Conservation (phyloP, 2,113 vertebrate genomes). For the Pangasianodon gigas region DNA sequence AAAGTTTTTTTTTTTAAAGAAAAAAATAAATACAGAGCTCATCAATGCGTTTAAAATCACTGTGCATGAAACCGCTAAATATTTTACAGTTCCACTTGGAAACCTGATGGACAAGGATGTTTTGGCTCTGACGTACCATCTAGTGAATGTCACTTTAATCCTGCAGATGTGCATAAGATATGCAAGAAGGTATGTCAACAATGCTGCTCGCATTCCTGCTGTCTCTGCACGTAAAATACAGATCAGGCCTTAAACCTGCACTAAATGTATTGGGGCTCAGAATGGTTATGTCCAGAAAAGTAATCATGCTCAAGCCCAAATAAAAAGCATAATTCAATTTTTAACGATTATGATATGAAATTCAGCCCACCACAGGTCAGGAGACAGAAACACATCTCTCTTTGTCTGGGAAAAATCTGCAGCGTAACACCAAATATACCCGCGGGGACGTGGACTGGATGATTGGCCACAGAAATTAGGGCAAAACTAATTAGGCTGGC, state of each 20-base stretch:
- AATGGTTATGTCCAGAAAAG: neutral
- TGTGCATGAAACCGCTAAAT: neutral
- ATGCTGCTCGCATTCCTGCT: neutral
- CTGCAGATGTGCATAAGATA: neutral
- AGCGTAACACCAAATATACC: slow-evolving; percentile 46
- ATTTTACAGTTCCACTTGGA: neutral
- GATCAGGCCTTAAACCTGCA: neutral
- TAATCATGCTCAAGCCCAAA: neutral
- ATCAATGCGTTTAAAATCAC: neutral
- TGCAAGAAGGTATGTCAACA: neutral
- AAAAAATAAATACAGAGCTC: neutral
- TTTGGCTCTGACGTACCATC: neutral
- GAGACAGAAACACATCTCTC: neutral
- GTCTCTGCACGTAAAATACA: neutral
- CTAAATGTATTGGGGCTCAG: no score
- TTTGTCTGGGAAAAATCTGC: slow-evolving; percentile 2
- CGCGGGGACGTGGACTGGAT: slow-evolving; percentile 53
- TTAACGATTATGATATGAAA: neutral
- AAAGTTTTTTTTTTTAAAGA: no score
- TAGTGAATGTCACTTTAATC: neutral
- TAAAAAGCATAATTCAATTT: neutral
- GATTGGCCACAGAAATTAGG: slow-evolving; percentile 70
- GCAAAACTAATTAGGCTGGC: slow-evolving; percentile 76
- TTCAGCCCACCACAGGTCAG: neutral
- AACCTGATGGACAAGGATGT: neutral